phyloP scores from a whole-genome alignment of 1,140 invertebrate species.

The Lethrus apterus region DNA sequence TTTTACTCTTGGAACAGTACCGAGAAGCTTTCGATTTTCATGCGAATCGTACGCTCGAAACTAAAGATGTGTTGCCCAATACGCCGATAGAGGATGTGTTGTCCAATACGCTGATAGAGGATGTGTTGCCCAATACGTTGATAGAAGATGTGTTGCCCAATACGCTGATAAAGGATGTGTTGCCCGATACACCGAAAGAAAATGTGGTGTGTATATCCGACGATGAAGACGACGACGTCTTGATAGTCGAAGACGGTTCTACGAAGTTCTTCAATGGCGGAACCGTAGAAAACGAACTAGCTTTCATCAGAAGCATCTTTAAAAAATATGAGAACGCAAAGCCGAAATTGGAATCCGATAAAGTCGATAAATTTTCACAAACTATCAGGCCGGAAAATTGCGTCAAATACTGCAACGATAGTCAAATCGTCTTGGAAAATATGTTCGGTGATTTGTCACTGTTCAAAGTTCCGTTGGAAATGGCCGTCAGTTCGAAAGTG shows the following conservation, averaged over 20 bases:
- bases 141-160: too few relatives aligned
- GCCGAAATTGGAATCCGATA: constrained; percentile 1
- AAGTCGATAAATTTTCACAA: constrained; percentile 1
- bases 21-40: constrained; percentile 2
- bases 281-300: neutral
- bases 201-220: too few relatives aligned
- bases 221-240: too few relatives aligned
- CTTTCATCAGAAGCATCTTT: constrained; percentile 3
- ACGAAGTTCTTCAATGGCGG: neutral
- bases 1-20: neutral
- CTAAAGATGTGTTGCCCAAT: neutral
- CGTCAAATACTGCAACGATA: constrained; percentile 3
- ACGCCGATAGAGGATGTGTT: neutral
- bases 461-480: constrained; percentile 7
- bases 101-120: too few relatives aligned
- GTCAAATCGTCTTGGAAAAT: constrained; percentile 5
- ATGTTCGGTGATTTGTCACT: constrained; percentile 3
- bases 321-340: constrained; percentile 3
- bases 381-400: constrained; percentile 2
- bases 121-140: too few relatives aligned
- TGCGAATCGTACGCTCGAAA: too few relatives aligned
- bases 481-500: constrained; percentile 1
- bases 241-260: too few relatives aligned
- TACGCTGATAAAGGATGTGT: too few relatives aligned
- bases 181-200: too few relatives aligned